A percentile compares a stretch with the other conserved stretches of the same genome.
These are phyloP conservation scores for Agrotis clavis DNA, from an alignment of 2,888 invertebrate species.

Conservation along the genomic window DNA sequence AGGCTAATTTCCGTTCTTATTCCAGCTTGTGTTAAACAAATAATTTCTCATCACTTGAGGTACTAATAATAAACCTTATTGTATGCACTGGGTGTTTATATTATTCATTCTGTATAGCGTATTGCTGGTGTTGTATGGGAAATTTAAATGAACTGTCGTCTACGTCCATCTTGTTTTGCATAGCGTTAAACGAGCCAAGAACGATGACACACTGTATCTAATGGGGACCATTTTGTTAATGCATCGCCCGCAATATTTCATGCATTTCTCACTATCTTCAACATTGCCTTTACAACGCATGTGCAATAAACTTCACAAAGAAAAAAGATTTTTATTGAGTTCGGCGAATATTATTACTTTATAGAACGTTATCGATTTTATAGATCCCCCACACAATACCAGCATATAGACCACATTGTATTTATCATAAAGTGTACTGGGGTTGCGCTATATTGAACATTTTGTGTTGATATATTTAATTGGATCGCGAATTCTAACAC, in stretches of 20 bases:
- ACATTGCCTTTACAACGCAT: conserved; percentile 22
- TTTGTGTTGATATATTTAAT: conserved; percentile 81
- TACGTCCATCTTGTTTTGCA: conserved; percentile 16
- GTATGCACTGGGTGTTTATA: conserved; percentile 88
- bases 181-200: conserved; percentile 8
- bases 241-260: conserved; percentile 41
- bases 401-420: conserved; percentile 53
- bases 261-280: conserved; percentile 51
- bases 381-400: conserved; percentile 59
- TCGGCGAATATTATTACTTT: conserved; percentile 6
- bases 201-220: conserved; percentile 40
- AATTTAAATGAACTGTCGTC: conserved; percentile 13
- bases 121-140: conserved; percentile 50
- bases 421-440: conserved; percentile 75
- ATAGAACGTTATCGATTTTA: conserved; percentile 21
- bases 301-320: conserved; percentile 3
- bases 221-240: conserved; percentile 64
- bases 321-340: conserved; percentile 15
- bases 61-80: conserved; percentile 82
- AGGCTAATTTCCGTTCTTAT: conserved; percentile 81
- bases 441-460: conserved; percentile 84
- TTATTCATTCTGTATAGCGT: conserved; percentile 72
- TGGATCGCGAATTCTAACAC: conserved; percentile 79
- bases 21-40: conserved; percentile 83
- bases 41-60: conserved; percentile 81